Base-by-base conservation (phyloP, 2,797 vertebrate genomes). In the Percopsis omiscomaycus region DNA sequence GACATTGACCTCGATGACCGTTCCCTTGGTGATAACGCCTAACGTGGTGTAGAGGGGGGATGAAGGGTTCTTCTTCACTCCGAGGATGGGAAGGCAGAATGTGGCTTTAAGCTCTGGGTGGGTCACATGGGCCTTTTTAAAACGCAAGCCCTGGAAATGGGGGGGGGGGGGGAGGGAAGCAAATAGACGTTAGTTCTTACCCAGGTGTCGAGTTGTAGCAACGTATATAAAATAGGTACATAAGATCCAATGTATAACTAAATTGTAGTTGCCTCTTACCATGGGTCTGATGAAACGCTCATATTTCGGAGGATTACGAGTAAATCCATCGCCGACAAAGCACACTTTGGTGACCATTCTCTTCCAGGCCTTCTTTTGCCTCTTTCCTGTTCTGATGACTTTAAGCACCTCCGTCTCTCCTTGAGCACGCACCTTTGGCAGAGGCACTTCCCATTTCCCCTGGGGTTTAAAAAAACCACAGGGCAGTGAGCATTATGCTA, bases 271-370 rank as follows among this genome's bases (percentile, higher is more conserved):
- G 0, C 0, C 4, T 59, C 91, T 92, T 86, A 99, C 97, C 97
- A 98, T 98, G n/a, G 97, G 97, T 81, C 96, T 93, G 86, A 99
- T 98, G 89, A 99, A 99, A 74, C 96, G 93, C 78, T 99, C 97
- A 0, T 98, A 99, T 80, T 99, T 98, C 27, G 96, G 97, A 53
- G 96, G 97, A 87, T 99, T 99, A 77, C 97, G 91, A 3, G 98
- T 99, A 86, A 99, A 99, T 29, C 96, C 95, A 6, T 99, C 96
- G 42, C 97, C 98, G 14, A 98, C 96, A 67, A 98, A 99, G 79
- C 95, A 98, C 55, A 98, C 96, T 94, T 99, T 99, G 32, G 98
- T 99, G 81, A 99, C 98, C 96, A 98, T 97, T 79, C 97, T 95
- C 88, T 99, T 99, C 97, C 98, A 99, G 13, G 96, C 96, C 82